These are phyloP conservation scores for Eristalinus aeneus DNA, from an alignment of 2,888 invertebrate genomes.

Conservation along the genomic window DNA sequence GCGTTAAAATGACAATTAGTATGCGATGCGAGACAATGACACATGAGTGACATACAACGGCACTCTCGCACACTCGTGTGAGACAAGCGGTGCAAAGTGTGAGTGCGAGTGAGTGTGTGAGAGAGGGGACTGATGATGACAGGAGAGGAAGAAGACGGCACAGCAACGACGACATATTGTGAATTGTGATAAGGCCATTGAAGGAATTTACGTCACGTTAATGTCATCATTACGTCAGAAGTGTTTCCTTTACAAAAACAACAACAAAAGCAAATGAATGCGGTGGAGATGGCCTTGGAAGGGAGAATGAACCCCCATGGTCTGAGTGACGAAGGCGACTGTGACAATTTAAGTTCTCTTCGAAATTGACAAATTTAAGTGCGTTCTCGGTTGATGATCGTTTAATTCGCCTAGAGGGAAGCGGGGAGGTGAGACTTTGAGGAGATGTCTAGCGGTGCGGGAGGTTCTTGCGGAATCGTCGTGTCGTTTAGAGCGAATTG, in stretches of 20 bases:
- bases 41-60: conserved; percentile 53
- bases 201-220: conserved; percentile 36
- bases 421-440: not conserved
- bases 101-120: not conserved
- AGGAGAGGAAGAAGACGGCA: not conserved
- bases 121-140: not conserved
- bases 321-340: not conserved
- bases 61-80: not conserved
- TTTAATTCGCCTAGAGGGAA: not conserved
- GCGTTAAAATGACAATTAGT: conserved; percentile 51
- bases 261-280: not conserved
- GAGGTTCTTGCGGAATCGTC: not conserved
- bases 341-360: not conserved
- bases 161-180: conserved; percentile 45
- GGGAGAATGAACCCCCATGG: conserved; percentile 10
- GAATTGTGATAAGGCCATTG: conserved; percentile 64
- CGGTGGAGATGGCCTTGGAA: conserved; percentile 24
- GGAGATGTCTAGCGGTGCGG: not conserved
- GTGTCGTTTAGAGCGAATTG: not conserved
- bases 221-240: conserved; percentile 50
- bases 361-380: not conserved
- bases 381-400: not conserved
- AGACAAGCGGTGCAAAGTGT: not conserved
- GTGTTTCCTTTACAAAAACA: not conserved
- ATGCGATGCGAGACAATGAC: conserved; percentile 52